Percentiles rank a stretch among this genome's conserved stretches.
Conservation (phyloP, 1,140 invertebrate genomes). For the Thaumatotibia leucotreta region DNA sequence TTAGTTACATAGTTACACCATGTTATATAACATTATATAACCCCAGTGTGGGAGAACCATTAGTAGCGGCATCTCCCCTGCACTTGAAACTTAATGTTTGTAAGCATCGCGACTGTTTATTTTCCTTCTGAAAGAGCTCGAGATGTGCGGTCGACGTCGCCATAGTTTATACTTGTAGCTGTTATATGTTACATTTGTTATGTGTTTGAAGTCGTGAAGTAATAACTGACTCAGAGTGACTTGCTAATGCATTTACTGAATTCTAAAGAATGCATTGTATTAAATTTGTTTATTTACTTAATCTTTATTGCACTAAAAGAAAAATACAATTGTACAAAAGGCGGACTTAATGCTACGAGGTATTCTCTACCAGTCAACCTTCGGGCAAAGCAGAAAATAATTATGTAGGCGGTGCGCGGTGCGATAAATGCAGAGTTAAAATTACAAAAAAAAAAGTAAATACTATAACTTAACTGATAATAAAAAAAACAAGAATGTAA, state of each 20-base stretch:
- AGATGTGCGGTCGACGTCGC: conserved; percentile 12
- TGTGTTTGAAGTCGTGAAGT: neutral
- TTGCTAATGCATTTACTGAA: neutral
- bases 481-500: too few relatives aligned
- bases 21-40: too few relatives aligned
- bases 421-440: too few relatives aligned
- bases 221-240: neutral
- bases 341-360: too few relatives aligned
- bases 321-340: too few relatives aligned
- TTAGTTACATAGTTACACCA: too few relatives aligned
- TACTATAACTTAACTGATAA: too few relatives aligned
- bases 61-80: conserved; percentile 19
- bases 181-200: neutral
- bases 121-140: conserved; percentile 26
- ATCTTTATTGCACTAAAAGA: too few relatives aligned
- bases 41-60: neutral
- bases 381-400: too few relatives aligned
- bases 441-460: too few relatives aligned
- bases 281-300: neutral
- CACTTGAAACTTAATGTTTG: conserved; percentile 41
- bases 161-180: conserved; percentile 4
- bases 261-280: neutral
- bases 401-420: too few relatives aligned
- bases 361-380: too few relatives aligned
- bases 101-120: conserved; percentile 28